Percentiles rank a stretch among this genome's conserved stretches.
These are phyloP conservation scores for Sebastes schlegelii DNA, from an alignment of 2,113 vertebrate species.

Conservation along the genomic window DNA sequence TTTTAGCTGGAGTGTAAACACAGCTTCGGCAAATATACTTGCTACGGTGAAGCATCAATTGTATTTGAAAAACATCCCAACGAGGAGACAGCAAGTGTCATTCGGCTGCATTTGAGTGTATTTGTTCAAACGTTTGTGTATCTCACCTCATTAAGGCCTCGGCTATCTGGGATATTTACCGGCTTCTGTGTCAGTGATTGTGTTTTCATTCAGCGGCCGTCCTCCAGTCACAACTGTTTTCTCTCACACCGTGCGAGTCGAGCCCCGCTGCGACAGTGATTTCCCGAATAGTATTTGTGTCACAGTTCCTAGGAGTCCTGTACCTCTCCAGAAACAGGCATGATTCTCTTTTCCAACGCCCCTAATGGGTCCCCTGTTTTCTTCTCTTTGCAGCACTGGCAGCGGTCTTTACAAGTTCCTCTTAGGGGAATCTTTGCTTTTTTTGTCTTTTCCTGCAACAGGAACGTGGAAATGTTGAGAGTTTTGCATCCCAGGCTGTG, in stretches of 20 bases:
- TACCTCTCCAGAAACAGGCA: slow-evolving; percentile 53
- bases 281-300: slow-evolving; percentile 60
- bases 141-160: slow-evolving; percentile 13
- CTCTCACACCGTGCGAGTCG: slow-evolving; percentile 17
- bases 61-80: neutral
- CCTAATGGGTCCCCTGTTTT: slow-evolving; percentile 62
- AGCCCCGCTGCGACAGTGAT: slow-evolving; percentile 53
- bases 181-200: slow-evolving; percentile 26
- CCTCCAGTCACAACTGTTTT: slow-evolving; percentile 62
- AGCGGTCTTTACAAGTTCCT: slow-evolving; percentile 43
- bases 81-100: neutral
- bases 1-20: neutral
- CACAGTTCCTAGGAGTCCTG: slow-evolving; percentile 64
- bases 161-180: slow-evolving; percentile 23
- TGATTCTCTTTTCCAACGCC: slow-evolving; percentile 36
- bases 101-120: neutral
- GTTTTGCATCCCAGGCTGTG: slow-evolving; percentile 47
- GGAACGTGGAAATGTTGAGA: slow-evolving; percentile 36
- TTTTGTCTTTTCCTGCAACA: slow-evolving; percentile 11
- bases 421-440: slow-evolving; percentile 46
- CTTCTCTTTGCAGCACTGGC: neutral
- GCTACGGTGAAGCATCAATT: neutral
- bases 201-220: slow-evolving; percentile 40
- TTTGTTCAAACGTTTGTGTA: slow-evolving; percentile 1
- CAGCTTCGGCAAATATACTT: neutral